These are phyloP conservation scores for Diacarnus erythraeanus DNA, from an alignment of 37 sponge, comb jelly and placozoan species.

Conservation along the genomic window DNA sequence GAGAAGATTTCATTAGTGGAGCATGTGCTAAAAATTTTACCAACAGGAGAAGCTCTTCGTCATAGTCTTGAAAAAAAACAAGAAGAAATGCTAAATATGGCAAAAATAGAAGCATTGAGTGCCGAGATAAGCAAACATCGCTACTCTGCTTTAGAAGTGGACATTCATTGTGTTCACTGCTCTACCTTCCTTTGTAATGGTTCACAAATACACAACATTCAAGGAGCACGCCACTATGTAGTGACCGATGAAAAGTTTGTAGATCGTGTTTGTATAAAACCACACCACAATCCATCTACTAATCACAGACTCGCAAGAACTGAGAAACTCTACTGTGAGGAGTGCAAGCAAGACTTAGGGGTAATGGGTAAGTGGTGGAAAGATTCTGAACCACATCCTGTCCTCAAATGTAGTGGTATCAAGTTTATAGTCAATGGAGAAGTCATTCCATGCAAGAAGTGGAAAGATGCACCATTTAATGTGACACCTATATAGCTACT, in stretches of 20 bases:
- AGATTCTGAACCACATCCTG: constrained; percentile 20
- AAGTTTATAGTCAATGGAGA: constrained; percentile 19
- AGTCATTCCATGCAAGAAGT: constrained; percentile 22
- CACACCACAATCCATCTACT: constrained; percentile 14
- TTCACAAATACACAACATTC: constrained; percentile 38
- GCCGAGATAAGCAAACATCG: not conserved
- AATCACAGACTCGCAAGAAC: constrained; percentile 14
- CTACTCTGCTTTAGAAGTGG: constrained; percentile 22
- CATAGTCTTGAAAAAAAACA: constrained; percentile 8
- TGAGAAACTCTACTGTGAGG: constrained; percentile 46
- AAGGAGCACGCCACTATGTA: constrained; percentile 21
- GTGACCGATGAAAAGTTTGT: constrained; percentile 33
- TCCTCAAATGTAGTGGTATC: constrained; percentile 52
- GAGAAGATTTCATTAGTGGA: constrained; percentile 28
- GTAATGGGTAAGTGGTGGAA: constrained; percentile 41
- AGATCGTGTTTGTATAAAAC: not conserved
- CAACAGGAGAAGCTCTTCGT: not conserved
- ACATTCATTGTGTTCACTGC: constrained; percentile 52
- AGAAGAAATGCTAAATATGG: constrained; percentile 19
- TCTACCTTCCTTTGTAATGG: constrained; percentile 42
- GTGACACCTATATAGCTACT: not conserved
- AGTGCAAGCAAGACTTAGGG: constrained; percentile 60
- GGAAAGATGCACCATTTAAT: constrained; percentile 59
- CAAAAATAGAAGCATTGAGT: not conserved
- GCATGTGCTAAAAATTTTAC: constrained; percentile 10